A percentile compares a stretch with the other conserved stretches of the same genome.
These are phyloP conservation scores for Collichthys lucidus DNA, from an alignment of 2,113 vertebrate genomes.

Conservation along the genomic window DNA sequence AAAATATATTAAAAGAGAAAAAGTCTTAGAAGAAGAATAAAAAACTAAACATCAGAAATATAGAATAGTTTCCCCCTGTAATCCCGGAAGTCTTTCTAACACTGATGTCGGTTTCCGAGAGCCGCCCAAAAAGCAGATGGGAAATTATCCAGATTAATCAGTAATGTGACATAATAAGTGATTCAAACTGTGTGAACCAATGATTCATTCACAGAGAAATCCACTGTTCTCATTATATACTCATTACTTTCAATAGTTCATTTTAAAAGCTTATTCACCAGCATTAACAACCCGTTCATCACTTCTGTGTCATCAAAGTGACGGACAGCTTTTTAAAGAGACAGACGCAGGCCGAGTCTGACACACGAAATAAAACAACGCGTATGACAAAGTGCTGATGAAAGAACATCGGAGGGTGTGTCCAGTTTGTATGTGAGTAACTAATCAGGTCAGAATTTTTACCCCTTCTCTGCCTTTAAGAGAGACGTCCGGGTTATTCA, in stretches of 20 bases:
- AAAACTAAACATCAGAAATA: background rate
- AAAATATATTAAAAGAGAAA: background rate
- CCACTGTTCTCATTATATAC: slow-evolving; percentile 2
- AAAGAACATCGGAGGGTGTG: background rate
- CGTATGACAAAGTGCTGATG: background rate
- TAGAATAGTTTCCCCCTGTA: background rate
- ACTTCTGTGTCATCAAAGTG: slow-evolving; percentile 5
- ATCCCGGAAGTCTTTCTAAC: background rate
- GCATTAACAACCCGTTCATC: slow-evolving; percentile 2
- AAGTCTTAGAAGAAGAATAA: background rate
- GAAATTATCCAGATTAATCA: slow-evolving; percentile 10
- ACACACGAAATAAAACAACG: background rate
- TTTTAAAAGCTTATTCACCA: slow-evolving; percentile 12
- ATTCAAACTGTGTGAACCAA: background rate
- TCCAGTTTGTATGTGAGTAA: background rate
- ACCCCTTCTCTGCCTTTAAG: background rate
- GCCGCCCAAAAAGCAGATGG: background rate
- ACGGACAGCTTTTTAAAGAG: background rate
- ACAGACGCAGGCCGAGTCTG: background rate
- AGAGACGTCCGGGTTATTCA: background rate
- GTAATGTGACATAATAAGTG: slow-evolving; percentile 20
- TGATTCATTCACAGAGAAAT: slow-evolving; percentile 19
- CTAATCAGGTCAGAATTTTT: background rate
- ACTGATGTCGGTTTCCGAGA: slow-evolving; percentile 4
- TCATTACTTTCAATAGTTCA: slow-evolving; percentile 7